Evolutionary conservation across 2,797 vertebrate species (phyloP).

Genomic region (Centropyge bicolor): DNA sequence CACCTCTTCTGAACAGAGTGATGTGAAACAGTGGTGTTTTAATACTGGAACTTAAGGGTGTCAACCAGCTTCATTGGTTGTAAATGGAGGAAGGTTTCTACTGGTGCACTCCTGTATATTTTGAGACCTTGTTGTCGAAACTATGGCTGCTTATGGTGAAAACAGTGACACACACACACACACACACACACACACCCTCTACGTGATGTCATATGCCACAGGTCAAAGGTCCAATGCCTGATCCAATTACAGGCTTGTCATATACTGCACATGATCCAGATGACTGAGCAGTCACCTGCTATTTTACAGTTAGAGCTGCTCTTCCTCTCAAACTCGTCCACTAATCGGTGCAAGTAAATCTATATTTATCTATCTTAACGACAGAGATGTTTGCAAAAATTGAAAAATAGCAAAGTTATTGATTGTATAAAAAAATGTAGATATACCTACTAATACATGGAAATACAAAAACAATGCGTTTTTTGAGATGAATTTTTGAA

Average conservation of each 20-base stretch:
- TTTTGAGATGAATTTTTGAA: background rate
- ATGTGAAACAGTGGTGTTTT: background rate
- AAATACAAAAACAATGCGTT: background rate
- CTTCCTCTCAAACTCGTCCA: slow-evolving; percentile 23
- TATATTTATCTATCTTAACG: no score
- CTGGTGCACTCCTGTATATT: background rate
- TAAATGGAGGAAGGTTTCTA: background rate
- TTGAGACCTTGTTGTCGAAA: slow-evolving; percentile 35
- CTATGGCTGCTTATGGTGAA: slow-evolving; percentile 25
- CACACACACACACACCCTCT: slow-evolving; percentile 33
- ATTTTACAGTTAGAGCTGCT: slow-evolving; percentile 23
- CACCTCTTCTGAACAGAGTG: background rate
- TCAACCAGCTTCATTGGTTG: background rate
- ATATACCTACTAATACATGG: background rate
- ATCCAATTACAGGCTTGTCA: slow-evolving; percentile 83
- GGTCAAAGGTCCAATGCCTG: slow-evolving; percentile 77
- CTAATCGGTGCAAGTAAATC: slow-evolving; percentile 37
- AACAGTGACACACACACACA: slow-evolving; percentile 33
- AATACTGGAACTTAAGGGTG: background rate
- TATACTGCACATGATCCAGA: slow-evolving; percentile 77
- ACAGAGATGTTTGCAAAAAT: background rate
- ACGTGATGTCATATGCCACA: slow-evolving; percentile 76
- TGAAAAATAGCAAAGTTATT: background rate
- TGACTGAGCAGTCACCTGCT: slow-evolving; percentile 69
- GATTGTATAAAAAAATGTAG: background rate